Base-by-base conservation (phyloP, 2,888 invertebrate species). In the Gisinianus flammeolus region DNA sequence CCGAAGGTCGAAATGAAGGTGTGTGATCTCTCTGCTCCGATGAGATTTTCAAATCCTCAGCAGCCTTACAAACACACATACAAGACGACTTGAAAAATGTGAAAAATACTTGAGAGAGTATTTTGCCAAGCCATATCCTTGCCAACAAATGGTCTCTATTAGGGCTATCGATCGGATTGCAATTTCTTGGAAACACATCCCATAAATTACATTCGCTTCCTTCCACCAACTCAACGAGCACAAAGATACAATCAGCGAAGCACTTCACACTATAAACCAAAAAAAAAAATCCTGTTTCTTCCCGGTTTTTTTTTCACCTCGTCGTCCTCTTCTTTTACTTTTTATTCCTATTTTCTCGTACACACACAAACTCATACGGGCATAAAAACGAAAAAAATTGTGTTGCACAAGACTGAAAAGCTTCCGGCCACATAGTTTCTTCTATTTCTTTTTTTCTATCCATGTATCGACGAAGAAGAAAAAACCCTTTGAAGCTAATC, bases 91-190 rank as follows among this genome's bases (percentile, higher is more conserved):
- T n/a, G n/a, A n/a, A n/a, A n/a, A n/a, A n/a, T n/a, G n/a, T n/a
- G n/a, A n/a, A n/a, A n/a, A n/a, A n/a, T n/a, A n/a, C n/a, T n/a
- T n/a, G n/a, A n/a, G n/a, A n/a, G 35, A 44, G 44, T 12, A 44
- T 44, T 44, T 4, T 6, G 6, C 3, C 44, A 44, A 19, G 44
- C 62, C 73, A 73, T 62, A 24, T 22, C 26, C 19, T 67, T 75
- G 62, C 64, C 76, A 76, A 77, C 79, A 79, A 79, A 79, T 79
- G 76, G 33, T 67, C 72, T 77, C 79, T 73, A 79, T 76, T 76
- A 79, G 76, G 66, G 52, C 64, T 72, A 79, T 79, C 76, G 79
- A 79, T 79, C 73, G 28, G 16, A 30, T 56, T 64, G 33, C 62
- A 44, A 79, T 76, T 76, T 68, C 76, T 79, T 76, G 58, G 73